These are phyloP conservation scores for Dexiosoma caninum DNA, from an alignment of 2,888 invertebrate species.

Conservation along the genomic window DNA sequence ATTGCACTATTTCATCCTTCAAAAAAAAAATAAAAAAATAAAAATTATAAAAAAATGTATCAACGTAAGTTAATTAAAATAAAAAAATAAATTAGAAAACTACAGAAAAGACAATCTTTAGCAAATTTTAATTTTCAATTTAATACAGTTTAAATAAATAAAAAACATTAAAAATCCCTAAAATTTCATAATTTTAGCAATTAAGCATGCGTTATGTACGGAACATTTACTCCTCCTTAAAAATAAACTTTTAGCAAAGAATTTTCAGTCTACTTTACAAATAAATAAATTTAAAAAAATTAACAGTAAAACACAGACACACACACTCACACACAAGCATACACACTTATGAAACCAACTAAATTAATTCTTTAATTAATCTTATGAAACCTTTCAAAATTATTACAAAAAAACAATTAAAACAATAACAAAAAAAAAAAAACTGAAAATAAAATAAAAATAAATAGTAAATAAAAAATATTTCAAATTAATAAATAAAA, in stretches of 20 bases:
- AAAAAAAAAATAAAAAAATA: too few relatives aligned
- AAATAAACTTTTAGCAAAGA: constrained; percentile 28
- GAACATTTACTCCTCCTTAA: constrained; percentile 43
- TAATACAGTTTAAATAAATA: background rate
- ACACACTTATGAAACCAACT: background rate
- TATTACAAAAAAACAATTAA: constrained; percentile 31
- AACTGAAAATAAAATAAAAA: constrained; percentile 5
- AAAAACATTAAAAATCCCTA: background rate
- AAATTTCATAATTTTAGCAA: background rate
- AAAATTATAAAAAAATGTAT: too few relatives aligned
- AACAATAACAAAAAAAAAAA: constrained; percentile 4
- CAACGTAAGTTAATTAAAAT: too few relatives aligned
- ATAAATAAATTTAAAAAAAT: constrained; percentile 10
- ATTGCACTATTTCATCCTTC: too few relatives aligned
- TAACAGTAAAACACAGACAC: background rate
- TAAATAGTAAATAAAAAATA: background rate
- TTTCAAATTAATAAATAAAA: constrained; percentile 25
- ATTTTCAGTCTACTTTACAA: constrained; percentile 41
- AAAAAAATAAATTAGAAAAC: constrained; percentile 2
- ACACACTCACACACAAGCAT: background rate
- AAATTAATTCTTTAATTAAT: constrained; percentile 54
- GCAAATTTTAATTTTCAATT: constrained; percentile 28
- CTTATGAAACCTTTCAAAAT: constrained; percentile 53
- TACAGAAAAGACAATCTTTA: constrained; percentile 54
- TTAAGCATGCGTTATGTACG: constrained; percentile 50